phyloP scores from a whole-genome alignment of 2,113 vertebrate genomes.

The Pterocles orientalis region DNA sequence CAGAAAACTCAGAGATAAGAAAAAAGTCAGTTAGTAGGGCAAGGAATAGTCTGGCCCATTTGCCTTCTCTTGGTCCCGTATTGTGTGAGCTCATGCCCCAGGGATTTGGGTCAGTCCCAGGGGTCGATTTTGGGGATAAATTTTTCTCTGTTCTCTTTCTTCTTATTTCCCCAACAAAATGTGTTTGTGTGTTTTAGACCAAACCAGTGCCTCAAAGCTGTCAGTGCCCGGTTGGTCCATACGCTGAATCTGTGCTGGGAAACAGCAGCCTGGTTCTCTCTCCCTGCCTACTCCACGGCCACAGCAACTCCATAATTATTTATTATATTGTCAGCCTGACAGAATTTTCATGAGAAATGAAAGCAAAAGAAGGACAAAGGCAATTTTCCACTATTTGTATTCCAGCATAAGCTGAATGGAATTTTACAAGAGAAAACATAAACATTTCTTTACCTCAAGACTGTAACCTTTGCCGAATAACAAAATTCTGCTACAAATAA shows the following conservation, averaged over 20 bases:
- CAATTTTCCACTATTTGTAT: constrained; percentile 45
- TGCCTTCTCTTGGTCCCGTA: neutral
- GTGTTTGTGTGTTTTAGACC: neutral
- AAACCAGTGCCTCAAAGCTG: neutral
- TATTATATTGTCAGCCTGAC: constrained; percentile 41
- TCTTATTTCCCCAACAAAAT: neutral
- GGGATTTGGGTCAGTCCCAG: neutral
- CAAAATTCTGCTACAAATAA: constrained; percentile 26
- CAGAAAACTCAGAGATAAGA: neutral
- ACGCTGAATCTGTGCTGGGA: neutral
- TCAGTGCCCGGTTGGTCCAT: neutral
- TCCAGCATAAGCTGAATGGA: neutral
- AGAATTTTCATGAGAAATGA: constrained; percentile 46
- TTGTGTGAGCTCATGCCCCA: neutral
- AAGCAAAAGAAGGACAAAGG: constrained; percentile 46
- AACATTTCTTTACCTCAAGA: neutral
- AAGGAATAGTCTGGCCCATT: neutral
- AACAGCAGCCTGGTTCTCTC: neutral
- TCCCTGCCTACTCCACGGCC: neutral
- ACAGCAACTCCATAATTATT: constrained; percentile 29
- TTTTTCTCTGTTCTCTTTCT: neutral
- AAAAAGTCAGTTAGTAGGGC: neutral
- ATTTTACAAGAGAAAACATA: constrained; percentile 28
- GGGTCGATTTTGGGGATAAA: neutral
- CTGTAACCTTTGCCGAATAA: neutral